These are phyloP conservation scores for Saguinus imperator DNA, from an alignment of 2,113 vertebrate genomes.

Conservation along the genomic window DNA sequence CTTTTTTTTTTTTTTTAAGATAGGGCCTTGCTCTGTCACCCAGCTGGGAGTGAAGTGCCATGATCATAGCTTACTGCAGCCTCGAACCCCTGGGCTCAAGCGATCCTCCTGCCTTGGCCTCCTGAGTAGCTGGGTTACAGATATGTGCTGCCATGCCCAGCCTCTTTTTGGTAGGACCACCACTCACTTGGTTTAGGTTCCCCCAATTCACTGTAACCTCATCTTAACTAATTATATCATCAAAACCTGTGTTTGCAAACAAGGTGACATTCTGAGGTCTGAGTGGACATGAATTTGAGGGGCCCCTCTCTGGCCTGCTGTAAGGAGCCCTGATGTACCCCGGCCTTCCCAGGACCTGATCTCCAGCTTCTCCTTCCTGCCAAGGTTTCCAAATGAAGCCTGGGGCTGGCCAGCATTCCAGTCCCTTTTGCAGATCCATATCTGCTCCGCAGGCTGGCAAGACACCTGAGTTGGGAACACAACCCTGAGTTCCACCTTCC, in stretches of 20 bases:
- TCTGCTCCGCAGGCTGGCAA: background rate
- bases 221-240: background rate
- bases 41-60: background rate
- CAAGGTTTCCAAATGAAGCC: background rate
- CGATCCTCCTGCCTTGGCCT: background rate
- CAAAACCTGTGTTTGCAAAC: background rate
- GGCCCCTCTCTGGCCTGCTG: background rate
- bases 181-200: background rate
- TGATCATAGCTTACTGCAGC: too few species aligned
- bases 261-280: background rate
- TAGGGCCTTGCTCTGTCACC: background rate
- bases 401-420: background rate
- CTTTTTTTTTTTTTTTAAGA: background rate
- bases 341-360: background rate
- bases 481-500: background rate
- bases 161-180: background rate
- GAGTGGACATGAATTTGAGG: background rate
- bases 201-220: background rate
- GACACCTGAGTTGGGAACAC: fast-evolving
- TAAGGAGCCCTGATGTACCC: background rate
- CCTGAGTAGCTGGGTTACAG: background rate
- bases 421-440: background rate
- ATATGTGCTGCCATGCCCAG: background rate
- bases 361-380: background rate
- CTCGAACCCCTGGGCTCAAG: background rate